Base-by-base conservation (phyloP, 2,113 vertebrate species). In the Plectropomus leopardus region DNA sequence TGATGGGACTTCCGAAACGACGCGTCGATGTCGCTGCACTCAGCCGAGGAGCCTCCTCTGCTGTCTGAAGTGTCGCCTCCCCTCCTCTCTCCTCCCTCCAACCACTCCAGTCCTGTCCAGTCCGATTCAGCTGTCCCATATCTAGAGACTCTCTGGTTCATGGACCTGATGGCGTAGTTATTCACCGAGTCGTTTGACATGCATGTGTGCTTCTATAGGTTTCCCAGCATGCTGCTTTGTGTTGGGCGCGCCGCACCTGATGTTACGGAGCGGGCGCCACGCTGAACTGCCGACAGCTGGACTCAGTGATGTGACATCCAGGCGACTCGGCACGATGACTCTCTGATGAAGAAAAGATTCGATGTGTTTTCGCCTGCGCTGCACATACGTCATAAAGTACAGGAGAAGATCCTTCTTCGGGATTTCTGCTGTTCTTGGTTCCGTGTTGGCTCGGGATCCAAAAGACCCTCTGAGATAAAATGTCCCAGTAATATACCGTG, bases 121-220 rank as follows among this genome's bases (percentile, higher is more conserved):
- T 45, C 48, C 10, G 23, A 23, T 76, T 77, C 76, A 61, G 67
- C 30, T 17, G 72, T 68, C 58, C 66, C 60, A 70, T 70, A 58
- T 57, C 32, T 76, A 68, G 19, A 84, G 61, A 87, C 87, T 78
- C 44, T 83, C 48, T 48, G 67, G 82, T 75, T 71, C 10, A 4
- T 26, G 32, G 60, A 83, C 60, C 83, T 24, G 61, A 26, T 40
- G 58, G 78, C 59, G 82, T 84, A 68, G 64, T 83, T 82, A 63
- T 74, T 78, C 78, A 83, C 59, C 0, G 24, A 82, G 77, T 83
- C 79, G 78, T 85, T 85, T 78, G 81, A 80, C 82, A 71, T 92
- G 93, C 92, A 92, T 92, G 92, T 89, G 84, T 87, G 91, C 89
- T 91, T 91, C 79, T 93, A 44, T 84, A 83, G 84, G 77, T 89